A percentile compares a stretch with the other conserved stretches of the same genome.
Conservation (phyloP, 2,113 vertebrate species). For the Cygnus buccinator region DNA sequence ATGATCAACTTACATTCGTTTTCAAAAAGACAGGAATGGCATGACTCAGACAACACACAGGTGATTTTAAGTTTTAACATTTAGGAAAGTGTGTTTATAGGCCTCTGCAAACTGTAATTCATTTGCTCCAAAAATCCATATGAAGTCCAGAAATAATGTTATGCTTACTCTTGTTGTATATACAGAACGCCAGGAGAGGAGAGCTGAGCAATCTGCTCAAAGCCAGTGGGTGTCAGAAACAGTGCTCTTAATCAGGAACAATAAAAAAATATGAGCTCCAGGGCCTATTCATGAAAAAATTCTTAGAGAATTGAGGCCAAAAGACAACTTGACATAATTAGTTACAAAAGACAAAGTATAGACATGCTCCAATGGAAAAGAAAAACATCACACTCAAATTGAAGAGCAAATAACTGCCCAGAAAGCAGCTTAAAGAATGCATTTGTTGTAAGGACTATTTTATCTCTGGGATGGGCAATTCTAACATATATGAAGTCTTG, state of each 20-base stretch:
- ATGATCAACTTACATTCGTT: neutral
- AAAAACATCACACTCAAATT: neutral
- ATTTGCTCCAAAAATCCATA: neutral
- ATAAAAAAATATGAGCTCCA: neutral
- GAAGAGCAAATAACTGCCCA: neutral
- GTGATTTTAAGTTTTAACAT: neutral
- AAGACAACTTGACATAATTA: neutral
- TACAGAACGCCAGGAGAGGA: neutral
- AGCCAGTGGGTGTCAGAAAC: neutral
- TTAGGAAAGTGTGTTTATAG: neutral
- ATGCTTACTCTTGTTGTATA: neutral
- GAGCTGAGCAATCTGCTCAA: neutral
- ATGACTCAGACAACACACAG: neutral
- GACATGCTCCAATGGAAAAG: neutral
- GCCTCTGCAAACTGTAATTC: neutral
- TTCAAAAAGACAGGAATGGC: neutral
- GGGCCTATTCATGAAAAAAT: neutral
- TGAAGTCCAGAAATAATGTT: rapidly evolving
- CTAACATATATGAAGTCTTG: neutral
- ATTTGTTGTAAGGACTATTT: neutral
- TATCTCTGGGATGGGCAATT: neutral
- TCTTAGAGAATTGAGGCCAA: neutral
- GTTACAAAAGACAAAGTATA: neutral
- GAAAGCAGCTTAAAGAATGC: neutral
- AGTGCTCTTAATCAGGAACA: neutral